Conservation (phyloP, 2,888 invertebrate genomes). For the Drosophila multiciliata region DNA sequence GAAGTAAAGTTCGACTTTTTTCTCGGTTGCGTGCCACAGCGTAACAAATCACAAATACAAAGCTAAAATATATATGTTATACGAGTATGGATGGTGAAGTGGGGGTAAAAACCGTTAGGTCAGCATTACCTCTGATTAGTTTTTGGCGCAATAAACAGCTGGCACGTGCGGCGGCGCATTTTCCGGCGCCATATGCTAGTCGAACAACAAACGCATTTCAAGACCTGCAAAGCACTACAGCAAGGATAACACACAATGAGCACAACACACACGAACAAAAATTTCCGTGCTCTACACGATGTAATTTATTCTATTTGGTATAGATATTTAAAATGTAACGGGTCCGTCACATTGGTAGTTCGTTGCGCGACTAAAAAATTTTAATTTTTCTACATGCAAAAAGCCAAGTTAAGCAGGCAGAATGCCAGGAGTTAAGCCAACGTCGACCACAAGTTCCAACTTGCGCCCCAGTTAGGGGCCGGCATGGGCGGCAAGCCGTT, state of each 20-base stretch:
- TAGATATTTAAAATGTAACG: not conserved
- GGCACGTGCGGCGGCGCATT: slow-evolving; percentile 68
- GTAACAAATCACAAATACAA: slow-evolving; percentile 52
- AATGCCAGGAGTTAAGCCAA: slow-evolving; percentile 39
- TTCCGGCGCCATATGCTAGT: slow-evolving; percentile 62
- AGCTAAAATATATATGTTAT: not conserved
- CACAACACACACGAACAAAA: not conserved
- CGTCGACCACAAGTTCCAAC: slow-evolving; percentile 20
- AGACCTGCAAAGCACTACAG: not conserved
- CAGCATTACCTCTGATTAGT: slow-evolving; percentile 47
- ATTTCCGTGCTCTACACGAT: not conserved
- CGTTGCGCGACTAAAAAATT: slow-evolving; percentile 38
- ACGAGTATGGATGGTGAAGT: not conserved
- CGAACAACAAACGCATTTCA: not conserved
- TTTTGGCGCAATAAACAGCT: slow-evolving; percentile 62
- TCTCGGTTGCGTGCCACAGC: slow-evolving; percentile 44
- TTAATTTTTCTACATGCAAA: slow-evolving; percentile 20
- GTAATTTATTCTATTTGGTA: not conserved
- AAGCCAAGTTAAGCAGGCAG: slow-evolving; percentile 46
- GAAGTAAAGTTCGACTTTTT: slow-evolving; percentile 26
- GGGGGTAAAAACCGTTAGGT: slow-evolving; percentile 19
- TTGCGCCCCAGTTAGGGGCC: slow-evolving; percentile 2
- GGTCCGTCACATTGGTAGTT: slow-evolving; percentile 32
- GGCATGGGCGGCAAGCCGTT: slow-evolving; percentile 6
- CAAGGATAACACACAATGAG: slow-evolving; percentile 9